Evolutionary conservation across 2,888 invertebrate species (phyloP).

Genomic region (Lamellibrachia satsuma): DNA sequence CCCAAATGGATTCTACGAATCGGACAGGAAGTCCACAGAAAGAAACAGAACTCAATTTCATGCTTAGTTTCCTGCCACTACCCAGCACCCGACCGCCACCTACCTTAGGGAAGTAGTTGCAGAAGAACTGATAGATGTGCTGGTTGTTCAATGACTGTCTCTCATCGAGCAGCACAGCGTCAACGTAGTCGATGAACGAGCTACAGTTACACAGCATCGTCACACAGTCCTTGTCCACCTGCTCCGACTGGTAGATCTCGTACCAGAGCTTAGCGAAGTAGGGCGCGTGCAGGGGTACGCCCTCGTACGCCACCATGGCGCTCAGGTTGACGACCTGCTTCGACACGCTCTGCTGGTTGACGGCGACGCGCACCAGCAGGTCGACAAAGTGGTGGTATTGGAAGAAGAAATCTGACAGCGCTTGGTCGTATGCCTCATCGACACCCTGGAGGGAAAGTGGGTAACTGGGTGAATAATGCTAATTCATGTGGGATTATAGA

Average conservation of each 20-base stretch:
- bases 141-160: constrained; percentile 84
- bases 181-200: constrained; percentile 87
- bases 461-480: too few species aligned
- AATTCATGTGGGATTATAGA: background rate
- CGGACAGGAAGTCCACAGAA: background rate
- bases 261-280: constrained; percentile 90
- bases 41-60: background rate
- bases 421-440: constrained; percentile 81
- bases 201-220: constrained; percentile 83
- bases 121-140: constrained; percentile 86
- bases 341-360: constrained; percentile 86
- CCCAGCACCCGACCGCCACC: constrained; percentile 30
- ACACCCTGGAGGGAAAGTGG: constrained; percentile 69
- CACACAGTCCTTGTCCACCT: constrained; percentile 82
- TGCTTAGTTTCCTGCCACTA: background rate
- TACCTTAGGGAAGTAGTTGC: constrained; percentile 89
- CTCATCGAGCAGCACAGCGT: constrained; percentile 88
- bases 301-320: constrained; percentile 90
- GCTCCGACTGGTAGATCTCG: constrained; percentile 68
- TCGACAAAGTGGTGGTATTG: constrained; percentile 92
- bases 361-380: constrained; percentile 85
- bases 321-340: constrained; percentile 86
- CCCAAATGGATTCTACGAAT: background rate
- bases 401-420: constrained; percentile 79
- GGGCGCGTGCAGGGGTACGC: constrained; percentile 86